Conservation (phyloP, 2,888 invertebrate species). For the Amblyteles armatorius region DNA sequence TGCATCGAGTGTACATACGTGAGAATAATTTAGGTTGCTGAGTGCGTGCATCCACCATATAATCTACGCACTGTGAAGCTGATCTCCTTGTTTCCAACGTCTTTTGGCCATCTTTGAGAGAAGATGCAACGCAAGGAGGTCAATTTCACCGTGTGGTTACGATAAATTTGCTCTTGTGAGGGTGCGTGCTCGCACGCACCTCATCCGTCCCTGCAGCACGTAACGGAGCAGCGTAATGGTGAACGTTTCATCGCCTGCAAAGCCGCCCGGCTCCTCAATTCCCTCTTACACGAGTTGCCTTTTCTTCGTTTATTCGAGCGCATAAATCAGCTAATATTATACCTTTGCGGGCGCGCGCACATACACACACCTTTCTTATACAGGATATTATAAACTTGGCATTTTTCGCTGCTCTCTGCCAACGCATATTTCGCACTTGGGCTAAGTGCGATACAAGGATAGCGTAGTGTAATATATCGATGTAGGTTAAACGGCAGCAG, state of each 20-base stretch:
- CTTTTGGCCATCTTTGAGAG: background rate
- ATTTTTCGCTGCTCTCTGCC: conserved; percentile 5
- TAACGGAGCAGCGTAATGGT: conserved; percentile 44
- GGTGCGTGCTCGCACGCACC: conserved; percentile 24
- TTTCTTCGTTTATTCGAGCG: conserved; percentile 35
- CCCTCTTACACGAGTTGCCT: conserved; percentile 1
- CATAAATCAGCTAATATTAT: conserved; percentile 53
- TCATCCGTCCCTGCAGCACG: conserved; percentile 9
- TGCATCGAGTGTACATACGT: background rate
- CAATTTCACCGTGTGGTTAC: conserved; percentile 25
- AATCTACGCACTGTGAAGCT: conserved; percentile 5
- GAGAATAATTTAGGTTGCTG: conserved; percentile 30
- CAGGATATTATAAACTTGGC: background rate
- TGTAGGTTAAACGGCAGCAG: conserved; percentile 47
- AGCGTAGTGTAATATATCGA: conserved; percentile 31
- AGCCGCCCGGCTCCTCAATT: background rate
- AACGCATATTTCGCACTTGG: conserved; percentile 35
- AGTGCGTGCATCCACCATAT: background rate
- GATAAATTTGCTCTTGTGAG: background rate
- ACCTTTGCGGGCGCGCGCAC: conserved; percentile 9
- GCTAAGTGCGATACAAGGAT: background rate
- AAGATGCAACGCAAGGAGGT: conserved; percentile 12
- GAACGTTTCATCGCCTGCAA: conserved; percentile 44
- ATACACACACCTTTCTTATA: background rate
- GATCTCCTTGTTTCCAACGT: conserved; percentile 3